Evolutionary conservation across 2,888 invertebrate genomes (phyloP), one percentile per base, ranked within the genome.

Genomic region (Netelia fuscicornis): DNA sequence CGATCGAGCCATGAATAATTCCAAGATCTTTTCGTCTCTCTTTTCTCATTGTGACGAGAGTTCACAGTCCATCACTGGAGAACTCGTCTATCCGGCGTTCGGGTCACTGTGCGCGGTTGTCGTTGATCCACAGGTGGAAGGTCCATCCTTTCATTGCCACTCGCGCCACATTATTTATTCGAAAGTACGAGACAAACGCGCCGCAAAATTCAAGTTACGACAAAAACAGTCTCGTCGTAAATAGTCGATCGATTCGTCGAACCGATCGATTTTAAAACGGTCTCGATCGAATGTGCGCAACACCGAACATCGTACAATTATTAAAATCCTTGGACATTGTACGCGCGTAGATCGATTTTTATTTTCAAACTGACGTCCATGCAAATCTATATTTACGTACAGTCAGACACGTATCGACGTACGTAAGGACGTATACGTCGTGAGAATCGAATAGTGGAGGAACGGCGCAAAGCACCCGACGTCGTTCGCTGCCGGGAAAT

Each of bases 401-500:
- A 60, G n/a, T 42, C 20, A 1, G 17, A 44, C 17, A n/a, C 11
- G 5, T 25, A 8, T 30, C 37, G 37, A 37, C 37, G 37, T 37
- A 37, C 37, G 37, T 37, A 37, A 37, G 6, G 6, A 37, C 6
- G 37, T 37, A 6, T 37, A 37, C 37, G 37, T 37, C 37, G 37
- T 54, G 54, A n/a, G 20, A 81, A 67, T 79, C 52, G 48, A 81
- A 60, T 72, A 52, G 44, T 54, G 75, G 64, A 62, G 76, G 79
- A 85, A 70, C 76, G 84, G 83, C 85, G 88, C 88, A 86, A 25
- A 87, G 83, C 89, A 89, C 87, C 92, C 90, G 90, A 89, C 92
- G 91, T 92, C 92, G 90, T 89, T 91, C 92, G 91, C 93, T 92
- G 93, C 92, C 93, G 92, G 90, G 92, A 92, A 91, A 92, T 92